Evolutionary conservation across 2,113 vertebrate genomes (phyloP).

Genomic region (Campylomormyrus tamandua): DNA sequence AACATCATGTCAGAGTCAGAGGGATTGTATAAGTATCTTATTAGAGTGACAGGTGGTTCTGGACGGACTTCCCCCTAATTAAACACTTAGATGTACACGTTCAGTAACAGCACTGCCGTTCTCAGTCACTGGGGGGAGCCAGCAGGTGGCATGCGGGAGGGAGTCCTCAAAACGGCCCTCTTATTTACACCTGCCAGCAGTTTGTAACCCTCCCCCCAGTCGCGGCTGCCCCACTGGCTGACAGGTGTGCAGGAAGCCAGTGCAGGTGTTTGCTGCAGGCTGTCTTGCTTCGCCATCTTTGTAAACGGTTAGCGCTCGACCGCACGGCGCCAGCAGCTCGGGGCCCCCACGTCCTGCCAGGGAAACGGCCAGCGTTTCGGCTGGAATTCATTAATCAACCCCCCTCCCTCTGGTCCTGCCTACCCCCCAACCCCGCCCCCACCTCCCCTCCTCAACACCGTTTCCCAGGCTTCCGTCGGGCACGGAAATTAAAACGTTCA

Average conservation of each 20-base stretch:
- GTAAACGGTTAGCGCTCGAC: not conserved
- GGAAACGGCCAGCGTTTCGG: not conserved
- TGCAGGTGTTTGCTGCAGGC: not conserved
- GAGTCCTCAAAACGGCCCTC: not conserved
- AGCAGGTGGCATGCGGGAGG: not conserved
- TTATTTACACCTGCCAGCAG: slow-evolving; percentile 1
- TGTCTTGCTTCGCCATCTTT: not conserved
- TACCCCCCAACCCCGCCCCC: not conserved
- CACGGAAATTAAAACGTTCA: slow-evolving; percentile 20
- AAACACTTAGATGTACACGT: not conserved
- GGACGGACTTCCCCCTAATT: not conserved
- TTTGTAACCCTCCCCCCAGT: not conserved
- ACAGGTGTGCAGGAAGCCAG: not conserved
- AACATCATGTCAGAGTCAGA: not conserved
- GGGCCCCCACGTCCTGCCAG: not conserved
- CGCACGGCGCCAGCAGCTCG: not conserved
- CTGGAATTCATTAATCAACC: slow-evolving; percentile 14
- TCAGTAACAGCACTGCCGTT: not conserved
- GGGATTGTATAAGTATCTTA: not conserved
- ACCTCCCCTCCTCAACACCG: not conserved
- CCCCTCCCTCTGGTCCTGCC: not conserved
- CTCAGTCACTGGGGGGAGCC: not conserved
- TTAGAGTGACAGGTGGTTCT: not conserved
- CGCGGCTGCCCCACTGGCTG: not conserved
- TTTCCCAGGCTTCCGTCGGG: not conserved